phyloP scores from a whole-genome alignment of 2,113 vertebrate genomes.

The Desmodus rotundus region DNA sequence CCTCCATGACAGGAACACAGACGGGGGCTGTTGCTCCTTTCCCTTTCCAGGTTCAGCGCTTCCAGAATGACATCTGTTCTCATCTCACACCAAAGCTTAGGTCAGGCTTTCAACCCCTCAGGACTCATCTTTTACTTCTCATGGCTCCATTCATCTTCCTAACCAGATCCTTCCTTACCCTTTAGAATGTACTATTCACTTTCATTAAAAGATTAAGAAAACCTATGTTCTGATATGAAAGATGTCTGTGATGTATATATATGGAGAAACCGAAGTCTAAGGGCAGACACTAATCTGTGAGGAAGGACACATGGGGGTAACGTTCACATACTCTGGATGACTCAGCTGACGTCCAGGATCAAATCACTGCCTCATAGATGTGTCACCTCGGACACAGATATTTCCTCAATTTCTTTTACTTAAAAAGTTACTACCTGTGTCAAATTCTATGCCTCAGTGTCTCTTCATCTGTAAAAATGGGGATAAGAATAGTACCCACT shows the following conservation, averaged over 20 bases:
- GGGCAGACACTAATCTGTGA: neutral
- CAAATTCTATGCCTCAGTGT: neutral
- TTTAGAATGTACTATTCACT: neutral
- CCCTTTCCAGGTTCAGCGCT: neutral
- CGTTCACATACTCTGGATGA: accelerated
- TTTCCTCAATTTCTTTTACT: neutral
- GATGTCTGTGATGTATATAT: neutral
- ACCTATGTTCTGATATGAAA: neutral
- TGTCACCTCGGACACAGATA: neutral
- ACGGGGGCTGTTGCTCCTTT: neutral
- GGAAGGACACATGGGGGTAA: neutral
- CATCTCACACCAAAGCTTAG: neutral
- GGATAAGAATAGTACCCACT: neutral
- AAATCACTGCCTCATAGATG: neutral
- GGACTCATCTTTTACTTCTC: neutral
- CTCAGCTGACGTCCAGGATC: neutral
- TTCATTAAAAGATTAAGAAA: neutral
- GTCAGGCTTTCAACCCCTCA: neutral
- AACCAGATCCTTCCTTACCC: neutral
- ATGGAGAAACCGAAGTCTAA: neutral
- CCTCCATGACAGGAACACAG: neutral
- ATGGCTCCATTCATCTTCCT: neutral
- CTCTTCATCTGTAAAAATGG: neutral
- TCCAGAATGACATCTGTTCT: neutral
- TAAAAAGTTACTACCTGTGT: neutral